Percentiles rank a stretch among this genome's conserved stretches.
Evolutionary conservation across 2,113 vertebrate species (phyloP).

Genomic region (western clawed frog (Xenopus tropicalis)): DNA sequence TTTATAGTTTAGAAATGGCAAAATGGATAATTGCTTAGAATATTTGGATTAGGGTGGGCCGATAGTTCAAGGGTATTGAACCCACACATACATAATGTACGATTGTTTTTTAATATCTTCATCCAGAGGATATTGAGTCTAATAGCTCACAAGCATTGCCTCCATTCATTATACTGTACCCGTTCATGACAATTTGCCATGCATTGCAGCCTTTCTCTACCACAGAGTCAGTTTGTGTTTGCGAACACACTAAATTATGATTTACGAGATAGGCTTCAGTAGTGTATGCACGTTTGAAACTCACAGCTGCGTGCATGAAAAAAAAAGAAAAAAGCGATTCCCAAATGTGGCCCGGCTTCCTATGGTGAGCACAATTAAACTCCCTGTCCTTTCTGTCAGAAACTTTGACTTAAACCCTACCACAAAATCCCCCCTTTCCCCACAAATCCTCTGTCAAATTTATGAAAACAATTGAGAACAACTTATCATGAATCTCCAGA

Average conservation of each 20-base stretch:
- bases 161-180: too few species aligned
- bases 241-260: not conserved
- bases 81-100: too few species aligned
- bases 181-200: too few species aligned
- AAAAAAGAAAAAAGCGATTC: conserved; percentile 1
- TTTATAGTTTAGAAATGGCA: too few species aligned
- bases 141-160: too few species aligned
- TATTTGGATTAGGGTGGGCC: too few species aligned
- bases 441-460: conserved; percentile 44
- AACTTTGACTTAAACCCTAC: conserved; percentile 43
- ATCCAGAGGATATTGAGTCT: too few species aligned
- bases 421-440: conserved; percentile 26
- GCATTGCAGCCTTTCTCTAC: not conserved
- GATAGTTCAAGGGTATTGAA: too few species aligned
- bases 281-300: not conserved
- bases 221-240: not conserved
- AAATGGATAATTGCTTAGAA: too few species aligned
- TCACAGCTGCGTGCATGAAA: conserved; percentile 14
- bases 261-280: not conserved
- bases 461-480: conserved; percentile 57
- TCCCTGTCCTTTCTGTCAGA: conserved; percentile 26
- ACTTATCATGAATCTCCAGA: conserved; percentile 66
- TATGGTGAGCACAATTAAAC: conserved; percentile 31
- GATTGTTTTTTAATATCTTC: too few species aligned
- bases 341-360: conserved; percentile 20